Percentiles rank a stretch among this genome's conserved stretches.
Evolutionary conservation across 2,888 invertebrate species (phyloP).

Genomic region (Lamproptera curius): DNA sequence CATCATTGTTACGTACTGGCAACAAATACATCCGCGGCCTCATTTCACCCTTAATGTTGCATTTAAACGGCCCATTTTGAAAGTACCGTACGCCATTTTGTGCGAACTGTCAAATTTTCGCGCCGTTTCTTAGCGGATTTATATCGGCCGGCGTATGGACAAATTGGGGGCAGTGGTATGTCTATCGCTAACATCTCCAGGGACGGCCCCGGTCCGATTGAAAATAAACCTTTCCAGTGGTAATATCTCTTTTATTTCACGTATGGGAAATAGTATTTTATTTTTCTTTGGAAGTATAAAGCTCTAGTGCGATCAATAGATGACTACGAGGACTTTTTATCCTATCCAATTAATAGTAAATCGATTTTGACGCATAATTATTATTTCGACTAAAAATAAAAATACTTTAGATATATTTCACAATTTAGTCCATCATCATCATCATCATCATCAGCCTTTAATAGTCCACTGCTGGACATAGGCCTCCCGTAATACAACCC

Average conservation of each 20-base stretch:
- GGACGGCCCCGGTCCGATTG: conserved; percentile 12
- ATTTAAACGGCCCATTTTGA: conserved; percentile 17
- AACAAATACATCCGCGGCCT: conserved; percentile 13
- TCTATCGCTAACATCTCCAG: conserved; percentile 11
- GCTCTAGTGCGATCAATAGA: too few species aligned
- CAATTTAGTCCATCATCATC: too few species aligned
- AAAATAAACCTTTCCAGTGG: conserved; percentile 11
- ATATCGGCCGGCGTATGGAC: conserved; percentile 2
- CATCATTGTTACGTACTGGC: conserved; percentile 8
- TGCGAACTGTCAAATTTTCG: conserved; percentile 20
- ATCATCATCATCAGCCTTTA: too few species aligned
- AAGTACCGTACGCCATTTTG: conserved; percentile 14
- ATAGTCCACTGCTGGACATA: too few species aligned
- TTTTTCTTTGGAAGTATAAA: too few species aligned
- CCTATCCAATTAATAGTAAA: too few species aligned
- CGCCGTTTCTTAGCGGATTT: conserved; percentile 17
- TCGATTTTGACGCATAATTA: too few species aligned
- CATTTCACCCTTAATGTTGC: conserved; percentile 17
- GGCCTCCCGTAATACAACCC: too few species aligned
- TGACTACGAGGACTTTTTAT: too few species aligned
- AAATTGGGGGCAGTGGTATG: conserved; percentile 11
- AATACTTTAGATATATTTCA: too few species aligned
- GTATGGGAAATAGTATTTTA: conserved; percentile 17
- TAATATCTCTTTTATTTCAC: conserved; percentile 17
- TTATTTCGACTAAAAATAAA: too few species aligned